These are phyloP conservation scores for Varecia variegata DNA, from an alignment of 2,797 vertebrate genomes.

Conservation along the genomic window DNA sequence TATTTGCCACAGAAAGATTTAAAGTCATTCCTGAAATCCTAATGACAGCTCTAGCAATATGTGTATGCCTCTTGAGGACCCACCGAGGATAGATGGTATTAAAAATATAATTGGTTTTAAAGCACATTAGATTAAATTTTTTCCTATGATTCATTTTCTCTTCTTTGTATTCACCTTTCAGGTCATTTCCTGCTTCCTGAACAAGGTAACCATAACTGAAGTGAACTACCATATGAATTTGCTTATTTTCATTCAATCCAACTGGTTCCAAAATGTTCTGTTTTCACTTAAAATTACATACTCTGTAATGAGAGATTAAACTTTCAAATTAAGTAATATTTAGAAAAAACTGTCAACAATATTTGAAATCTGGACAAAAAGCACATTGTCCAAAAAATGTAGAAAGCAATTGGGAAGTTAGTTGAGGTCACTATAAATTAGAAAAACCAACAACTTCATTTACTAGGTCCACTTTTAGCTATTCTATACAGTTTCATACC, in stretches of 20 bases:
- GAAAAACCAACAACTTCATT: background rate
- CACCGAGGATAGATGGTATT: constrained; percentile 72
- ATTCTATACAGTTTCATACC: constrained; percentile 30
- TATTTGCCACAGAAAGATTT: constrained; percentile 80
- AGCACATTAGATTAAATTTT: constrained; percentile 79
- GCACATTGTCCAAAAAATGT: background rate
- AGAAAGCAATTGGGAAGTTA: background rate
- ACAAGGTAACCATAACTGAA: constrained; percentile 56
- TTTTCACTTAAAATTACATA: constrained; percentile 47
- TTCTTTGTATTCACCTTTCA: constrained; percentile 75
- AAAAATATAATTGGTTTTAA: constrained; percentile 83
- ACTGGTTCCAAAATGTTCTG: constrained; percentile 1
- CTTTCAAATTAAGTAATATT: constrained; percentile 46
- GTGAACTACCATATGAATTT: constrained; percentile 49
- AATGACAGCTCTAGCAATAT: constrained; percentile 67
- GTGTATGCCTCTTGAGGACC: constrained; percentile 73
- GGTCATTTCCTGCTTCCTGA: constrained; percentile 69
- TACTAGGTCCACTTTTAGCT: background rate
- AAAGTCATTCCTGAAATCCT: constrained; percentile 79
- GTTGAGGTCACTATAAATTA: background rate
- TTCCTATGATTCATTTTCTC: constrained; percentile 71
- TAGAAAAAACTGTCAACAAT: background rate
- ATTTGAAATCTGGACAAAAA: constrained; percentile 49
- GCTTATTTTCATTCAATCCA: background rate
- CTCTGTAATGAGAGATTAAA: constrained; percentile 55